These are phyloP conservation scores for Orthosia cruda DNA, from an alignment of 2,888 invertebrate genomes.

Conservation along the genomic window DNA sequence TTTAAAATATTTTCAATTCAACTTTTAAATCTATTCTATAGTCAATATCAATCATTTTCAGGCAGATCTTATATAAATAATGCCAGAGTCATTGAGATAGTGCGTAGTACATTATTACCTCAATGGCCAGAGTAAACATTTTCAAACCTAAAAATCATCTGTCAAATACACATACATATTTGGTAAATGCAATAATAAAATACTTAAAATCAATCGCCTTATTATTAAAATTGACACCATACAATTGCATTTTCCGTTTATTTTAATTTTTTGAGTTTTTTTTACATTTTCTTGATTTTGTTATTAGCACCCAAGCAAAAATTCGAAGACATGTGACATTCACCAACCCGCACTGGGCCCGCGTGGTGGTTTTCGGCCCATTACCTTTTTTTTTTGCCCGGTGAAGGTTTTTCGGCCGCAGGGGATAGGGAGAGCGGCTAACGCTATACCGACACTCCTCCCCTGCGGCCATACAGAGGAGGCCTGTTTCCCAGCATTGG, in stretches of 20 bases:
- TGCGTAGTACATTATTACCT: too few relatives aligned
- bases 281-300: background rate
- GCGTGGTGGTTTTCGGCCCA: too few relatives aligned
- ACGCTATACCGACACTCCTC: too few relatives aligned
- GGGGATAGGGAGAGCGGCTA: too few relatives aligned
- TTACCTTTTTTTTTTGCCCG: too few relatives aligned
- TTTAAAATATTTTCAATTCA: background rate
- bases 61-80: conserved; percentile 42
- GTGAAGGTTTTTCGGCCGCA: too few relatives aligned
- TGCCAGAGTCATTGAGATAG: too few relatives aligned
- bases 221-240: conserved; percentile 32
- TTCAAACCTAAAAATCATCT: background rate
- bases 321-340: too few relatives aligned
- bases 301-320: conserved; percentile 2
- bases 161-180: conserved; percentile 20
- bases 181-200: conserved; percentile 47
- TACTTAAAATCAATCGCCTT: conserved; percentile 21
- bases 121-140: conserved; percentile 13
- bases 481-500: too few relatives aligned
- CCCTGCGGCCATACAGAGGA: too few relatives aligned
- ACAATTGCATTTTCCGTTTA: conserved; percentile 21
- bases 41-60: conserved; percentile 18
- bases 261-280: background rate
- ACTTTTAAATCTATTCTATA: conserved; percentile 3
- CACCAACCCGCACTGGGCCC: too few relatives aligned